These are phyloP conservation scores for Mustela nigripes DNA, from an alignment of 2,113 vertebrate genomes.

Conservation along the genomic window DNA sequence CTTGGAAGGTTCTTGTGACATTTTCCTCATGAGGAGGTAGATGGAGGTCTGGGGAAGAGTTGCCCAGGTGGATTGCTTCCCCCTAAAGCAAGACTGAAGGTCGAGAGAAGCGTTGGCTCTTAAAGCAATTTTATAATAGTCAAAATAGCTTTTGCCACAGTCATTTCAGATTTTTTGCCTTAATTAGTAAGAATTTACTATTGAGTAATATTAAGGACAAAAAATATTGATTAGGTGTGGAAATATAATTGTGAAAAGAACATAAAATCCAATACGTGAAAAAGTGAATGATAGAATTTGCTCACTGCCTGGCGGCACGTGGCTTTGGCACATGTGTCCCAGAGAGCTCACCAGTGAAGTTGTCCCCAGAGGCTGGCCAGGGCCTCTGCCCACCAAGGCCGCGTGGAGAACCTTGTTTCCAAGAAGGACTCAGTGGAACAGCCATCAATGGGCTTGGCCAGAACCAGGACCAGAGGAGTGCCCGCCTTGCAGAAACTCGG, in stretches of 20 bases:
- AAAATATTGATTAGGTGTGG: neutral
- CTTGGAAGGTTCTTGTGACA: neutral
- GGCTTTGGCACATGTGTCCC: neutral
- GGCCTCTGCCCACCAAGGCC: neutral
- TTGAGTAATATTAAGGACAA: neutral
- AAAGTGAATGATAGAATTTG: neutral
- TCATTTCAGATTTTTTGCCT: neutral
- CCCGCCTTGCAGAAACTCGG: neutral
- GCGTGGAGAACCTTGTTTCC: neutral
- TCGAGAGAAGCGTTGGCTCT: conserved; percentile 4
- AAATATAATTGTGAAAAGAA: neutral
- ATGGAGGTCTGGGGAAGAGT: neutral
- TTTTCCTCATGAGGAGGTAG: neutral
- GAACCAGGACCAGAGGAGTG: neutral
- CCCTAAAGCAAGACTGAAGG: neutral
- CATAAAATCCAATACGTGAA: neutral
- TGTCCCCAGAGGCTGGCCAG: neutral
- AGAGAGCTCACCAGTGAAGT: neutral
- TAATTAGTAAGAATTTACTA: neutral
- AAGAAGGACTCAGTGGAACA: neutral
- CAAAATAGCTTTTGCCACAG: neutral
- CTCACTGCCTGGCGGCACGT: neutral
- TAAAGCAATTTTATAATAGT: conserved; percentile 6
- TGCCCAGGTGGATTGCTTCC: neutral
- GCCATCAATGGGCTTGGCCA: accelerated